Conservation (phyloP, 2,113 vertebrate genomes). For the Notarius lentiginosus region DNA sequence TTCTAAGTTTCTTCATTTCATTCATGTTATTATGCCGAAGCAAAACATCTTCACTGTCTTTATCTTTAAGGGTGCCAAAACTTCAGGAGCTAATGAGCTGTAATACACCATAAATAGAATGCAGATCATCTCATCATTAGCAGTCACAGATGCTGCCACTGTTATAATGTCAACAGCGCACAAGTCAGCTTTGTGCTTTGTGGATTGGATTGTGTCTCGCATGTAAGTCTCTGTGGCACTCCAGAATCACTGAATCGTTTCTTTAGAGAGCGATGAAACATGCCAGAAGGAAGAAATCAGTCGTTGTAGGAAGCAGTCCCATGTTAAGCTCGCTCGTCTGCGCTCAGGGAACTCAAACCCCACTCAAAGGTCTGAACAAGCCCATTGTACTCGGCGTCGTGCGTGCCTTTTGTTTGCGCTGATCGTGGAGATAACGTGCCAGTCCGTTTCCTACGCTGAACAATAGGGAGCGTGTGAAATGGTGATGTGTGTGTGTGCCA, state of each 20-base stretch:
- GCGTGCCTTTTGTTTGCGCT: not conserved
- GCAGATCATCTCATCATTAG: no score
- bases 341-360: slow-evolving; percentile 14
- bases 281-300: slow-evolving; percentile 50
- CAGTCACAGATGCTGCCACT: not conserved
- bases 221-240: not conserved
- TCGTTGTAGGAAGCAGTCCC: slow-evolving; percentile 47
- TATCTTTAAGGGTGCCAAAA: not conserved
- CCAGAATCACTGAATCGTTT: not conserved
- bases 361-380: not conserved
- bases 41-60: not conserved
- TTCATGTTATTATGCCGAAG: not conserved
- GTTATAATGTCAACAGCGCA: no score
- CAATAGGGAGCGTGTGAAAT: slow-evolving; percentile 21
- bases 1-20: not conserved
- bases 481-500: slow-evolving; percentile 31
- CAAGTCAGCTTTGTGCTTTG: not conserved
- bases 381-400: slow-evolving; percentile 9
- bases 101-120: no score
- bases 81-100: not conserved
- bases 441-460: slow-evolving; percentile 6
- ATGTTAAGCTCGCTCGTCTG: slow-evolving; percentile 51
- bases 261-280: not conserved
- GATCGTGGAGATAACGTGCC: slow-evolving; percentile 19
- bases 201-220: not conserved